A percentile compares a stretch with the other conserved stretches of the same genome.
Evolutionary conservation across 2,113 vertebrate genomes (phyloP).

Genomic region (Girardinichthys multiradiatus): DNA sequence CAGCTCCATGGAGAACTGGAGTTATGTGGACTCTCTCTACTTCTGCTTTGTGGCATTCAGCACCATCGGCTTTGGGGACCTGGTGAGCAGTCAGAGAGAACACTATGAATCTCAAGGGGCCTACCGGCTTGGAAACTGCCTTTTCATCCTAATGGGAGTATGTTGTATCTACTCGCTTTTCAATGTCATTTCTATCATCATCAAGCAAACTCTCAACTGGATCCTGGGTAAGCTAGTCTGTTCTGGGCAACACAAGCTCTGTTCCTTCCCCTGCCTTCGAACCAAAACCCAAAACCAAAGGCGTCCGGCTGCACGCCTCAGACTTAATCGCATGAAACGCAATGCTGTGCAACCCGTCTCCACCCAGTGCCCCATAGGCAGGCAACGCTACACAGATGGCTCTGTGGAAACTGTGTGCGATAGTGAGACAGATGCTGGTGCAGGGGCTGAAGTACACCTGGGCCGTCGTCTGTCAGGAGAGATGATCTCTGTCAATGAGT

Average conservation of each 20-base stretch:
- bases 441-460: slow-evolving; percentile 58
- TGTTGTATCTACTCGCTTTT: slow-evolving; percentile 85
- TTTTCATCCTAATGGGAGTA: slow-evolving; percentile 83
- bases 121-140: slow-evolving; percentile 80
- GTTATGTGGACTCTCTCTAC: slow-evolving; percentile 82
- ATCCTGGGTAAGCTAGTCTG: slow-evolving; percentile 77
- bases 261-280: slow-evolving; percentile 66
- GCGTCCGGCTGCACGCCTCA: slow-evolving; percentile 42
- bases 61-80: slow-evolving; percentile 84
- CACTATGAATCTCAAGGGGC: slow-evolving; percentile 78
- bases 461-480: slow-evolving; percentile 80
- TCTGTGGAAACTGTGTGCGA: slow-evolving; percentile 82
- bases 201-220: slow-evolving; percentile 85
- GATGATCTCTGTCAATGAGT: slow-evolving; percentile 84
- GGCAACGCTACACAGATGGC: slow-evolving; percentile 66
- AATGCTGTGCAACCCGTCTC: slow-evolving; percentile 76
- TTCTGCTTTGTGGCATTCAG: slow-evolving; percentile 86
- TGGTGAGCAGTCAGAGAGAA: slow-evolving; percentile 81
- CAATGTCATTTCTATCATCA: slow-evolving; percentile 84
- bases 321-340: slow-evolving; percentile 64
- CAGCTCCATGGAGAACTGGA: slow-evolving; percentile 83
- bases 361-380: slow-evolving; percentile 44
- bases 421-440: slow-evolving; percentile 78
- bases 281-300: slow-evolving; percentile 43
- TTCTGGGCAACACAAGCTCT: slow-evolving; percentile 45